Percentiles rank a stretch among this genome's conserved stretches.
These are phyloP conservation scores for Microtus oregoni DNA, from an alignment of 2,113 vertebrate genomes.

Conservation along the genomic window DNA sequence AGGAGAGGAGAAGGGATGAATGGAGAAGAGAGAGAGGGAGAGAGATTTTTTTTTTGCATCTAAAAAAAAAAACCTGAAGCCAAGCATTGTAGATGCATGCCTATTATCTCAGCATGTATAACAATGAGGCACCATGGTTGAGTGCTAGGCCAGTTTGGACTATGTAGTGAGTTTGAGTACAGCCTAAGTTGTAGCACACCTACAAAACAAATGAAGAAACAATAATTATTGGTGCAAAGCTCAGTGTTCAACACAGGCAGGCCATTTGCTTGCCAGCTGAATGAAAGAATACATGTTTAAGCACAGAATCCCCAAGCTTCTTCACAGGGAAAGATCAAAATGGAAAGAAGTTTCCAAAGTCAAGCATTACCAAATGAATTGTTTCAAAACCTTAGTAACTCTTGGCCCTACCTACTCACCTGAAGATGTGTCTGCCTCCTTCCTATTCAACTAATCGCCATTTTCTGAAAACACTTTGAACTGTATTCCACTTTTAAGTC, in stretches of 20 bases:
- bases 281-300: not conserved
- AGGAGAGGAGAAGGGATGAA: not conserved
- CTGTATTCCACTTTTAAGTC: not conserved
- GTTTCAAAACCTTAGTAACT: not conserved
- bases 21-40: not conserved
- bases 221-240: not conserved
- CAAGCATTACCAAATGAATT: not conserved
- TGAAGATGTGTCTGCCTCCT: not conserved
- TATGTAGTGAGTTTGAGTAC: not conserved
- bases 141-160: not conserved
- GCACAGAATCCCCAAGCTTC: not conserved
- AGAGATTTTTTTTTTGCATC: not conserved
- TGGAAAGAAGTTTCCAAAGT: not conserved
- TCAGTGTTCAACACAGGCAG: not conserved
- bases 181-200: not conserved
- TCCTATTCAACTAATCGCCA: not conserved
- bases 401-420: not conserved
- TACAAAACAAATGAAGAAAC: not conserved
- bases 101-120: not conserved
- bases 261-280: not conserved
- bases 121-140: not conserved
- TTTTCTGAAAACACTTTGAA: not conserved
- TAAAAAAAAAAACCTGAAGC: not conserved
- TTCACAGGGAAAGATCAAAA: not conserved
- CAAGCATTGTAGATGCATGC: not conserved